Evolutionary conservation across 1,140 invertebrate genomes (phyloP).

Genomic region (Drosophila sturtevanti): DNA sequence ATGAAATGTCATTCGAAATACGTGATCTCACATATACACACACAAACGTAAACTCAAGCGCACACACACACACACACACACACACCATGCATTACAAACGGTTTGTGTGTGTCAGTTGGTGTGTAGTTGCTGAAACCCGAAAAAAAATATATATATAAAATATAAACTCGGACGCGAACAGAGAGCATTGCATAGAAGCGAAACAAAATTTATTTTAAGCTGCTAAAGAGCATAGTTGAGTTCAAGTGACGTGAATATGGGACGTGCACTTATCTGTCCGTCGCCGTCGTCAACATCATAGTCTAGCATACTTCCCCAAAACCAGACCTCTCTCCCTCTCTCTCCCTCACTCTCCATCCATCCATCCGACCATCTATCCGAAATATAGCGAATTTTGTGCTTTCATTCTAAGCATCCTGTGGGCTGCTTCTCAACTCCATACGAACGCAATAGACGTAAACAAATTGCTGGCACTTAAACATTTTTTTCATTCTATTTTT

Average conservation of each 20-base stretch:
- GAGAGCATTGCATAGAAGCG: constrained; percentile 50
- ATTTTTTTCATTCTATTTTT: constrained; percentile 35
- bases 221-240: constrained; percentile 70
- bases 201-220: constrained; percentile 72
- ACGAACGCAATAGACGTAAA: constrained; percentile 66
- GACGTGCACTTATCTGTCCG: constrained; percentile 61
- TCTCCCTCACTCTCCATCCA: too few relatives aligned
- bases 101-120: constrained; percentile 21
- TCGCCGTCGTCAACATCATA: constrained; percentile 1
- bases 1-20: constrained; percentile 66
- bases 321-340: too few relatives aligned
- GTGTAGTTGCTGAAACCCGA: constrained; percentile 32
- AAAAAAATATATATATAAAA: constrained; percentile 35
- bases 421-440: constrained; percentile 16
- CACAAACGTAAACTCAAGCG: too few relatives aligned
- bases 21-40: constrained; percentile 32
- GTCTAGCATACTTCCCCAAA: not conserved
- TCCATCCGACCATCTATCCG: too few relatives aligned
- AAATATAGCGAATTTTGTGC: not conserved
- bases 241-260: constrained; percentile 57
- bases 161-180: constrained; percentile 37
- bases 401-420: constrained; percentile 6
- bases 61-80: constrained; percentile 16
- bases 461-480: constrained; percentile 73
- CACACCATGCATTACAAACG: not conserved